Conservation (phyloP, 2,113 vertebrate genomes). For the Cheirogaleus medius region DNA sequence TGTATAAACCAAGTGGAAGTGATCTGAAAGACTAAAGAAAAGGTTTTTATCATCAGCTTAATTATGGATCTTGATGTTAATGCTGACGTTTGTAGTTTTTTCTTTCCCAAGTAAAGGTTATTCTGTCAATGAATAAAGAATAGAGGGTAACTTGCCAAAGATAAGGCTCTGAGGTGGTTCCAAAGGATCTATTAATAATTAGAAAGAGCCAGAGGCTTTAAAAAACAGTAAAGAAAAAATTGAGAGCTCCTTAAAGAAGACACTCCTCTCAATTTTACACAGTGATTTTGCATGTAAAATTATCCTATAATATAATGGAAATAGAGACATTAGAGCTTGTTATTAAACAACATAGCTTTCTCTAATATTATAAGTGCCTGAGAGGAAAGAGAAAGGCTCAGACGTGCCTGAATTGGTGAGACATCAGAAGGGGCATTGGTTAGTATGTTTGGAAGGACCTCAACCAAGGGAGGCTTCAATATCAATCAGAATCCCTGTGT, state of each 20-base stretch:
- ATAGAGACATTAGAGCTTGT: not conserved
- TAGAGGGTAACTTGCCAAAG: slow-evolving; percentile 51
- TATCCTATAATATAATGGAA: not conserved
- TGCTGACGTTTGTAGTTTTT: slow-evolving; percentile 45
- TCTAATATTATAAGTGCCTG: not conserved
- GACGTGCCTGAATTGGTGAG: not conserved
- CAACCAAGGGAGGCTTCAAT: not conserved
- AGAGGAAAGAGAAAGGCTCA: not conserved
- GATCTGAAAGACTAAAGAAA: slow-evolving; percentile 48
- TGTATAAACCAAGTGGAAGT: slow-evolving; percentile 45
- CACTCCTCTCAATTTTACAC: not conserved
- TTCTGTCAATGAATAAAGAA: slow-evolving; percentile 22
- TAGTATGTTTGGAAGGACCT: not conserved
- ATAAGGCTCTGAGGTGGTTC: slow-evolving; percentile 50
- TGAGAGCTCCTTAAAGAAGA: not conserved
- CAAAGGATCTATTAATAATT: slow-evolving; percentile 64
- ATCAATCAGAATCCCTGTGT: not conserved
- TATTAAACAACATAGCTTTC: not conserved
- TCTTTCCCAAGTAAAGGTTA: slow-evolving; percentile 55
- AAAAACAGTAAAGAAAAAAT: slow-evolving; percentile 32
- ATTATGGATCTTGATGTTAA: slow-evolving; percentile 64
- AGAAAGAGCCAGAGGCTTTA: slow-evolving; percentile 28
- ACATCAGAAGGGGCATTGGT: not conserved
- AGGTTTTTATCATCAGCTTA: slow-evolving; percentile 32
- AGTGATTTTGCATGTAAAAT: not conserved